Conservation (phyloP, 2,797 vertebrate species). For the Macrochelys suwanniensis region DNA sequence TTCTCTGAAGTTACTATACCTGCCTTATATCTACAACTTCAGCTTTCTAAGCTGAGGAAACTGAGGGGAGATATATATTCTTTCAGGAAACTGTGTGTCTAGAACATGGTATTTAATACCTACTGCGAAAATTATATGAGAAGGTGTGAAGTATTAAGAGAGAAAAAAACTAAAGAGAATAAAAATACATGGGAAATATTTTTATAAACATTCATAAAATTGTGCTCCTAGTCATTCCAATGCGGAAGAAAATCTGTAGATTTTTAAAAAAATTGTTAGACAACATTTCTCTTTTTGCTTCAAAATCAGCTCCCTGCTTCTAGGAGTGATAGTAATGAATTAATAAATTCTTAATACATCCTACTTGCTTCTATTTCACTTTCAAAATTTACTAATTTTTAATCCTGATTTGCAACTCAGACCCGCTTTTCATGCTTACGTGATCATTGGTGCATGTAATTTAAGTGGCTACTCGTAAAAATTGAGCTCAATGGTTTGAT, state of each 20-base stretch:
- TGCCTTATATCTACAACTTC: background rate
- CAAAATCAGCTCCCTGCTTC: background rate
- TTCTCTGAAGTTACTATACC: background rate
- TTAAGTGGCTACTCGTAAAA: slow-evolving; percentile 2
- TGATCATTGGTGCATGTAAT: slow-evolving; percentile 20
- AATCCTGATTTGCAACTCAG: slow-evolving; percentile 38
- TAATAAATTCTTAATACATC: slow-evolving; percentile 44
- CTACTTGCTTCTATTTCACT: slow-evolving; percentile 35
- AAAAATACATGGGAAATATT: background rate
- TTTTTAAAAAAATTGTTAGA: background rate
- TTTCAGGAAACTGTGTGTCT: background rate
- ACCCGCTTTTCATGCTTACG: background rate
- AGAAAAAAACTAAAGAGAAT: background rate
- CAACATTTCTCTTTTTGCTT: background rate
- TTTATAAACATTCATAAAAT: background rate
- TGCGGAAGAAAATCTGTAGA: background rate
- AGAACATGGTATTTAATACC: background rate
- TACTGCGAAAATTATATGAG: fast-evolving
- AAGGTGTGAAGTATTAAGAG: background rate
- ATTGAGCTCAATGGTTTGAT: background rate
- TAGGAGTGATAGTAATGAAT: background rate
- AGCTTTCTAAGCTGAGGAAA: background rate
- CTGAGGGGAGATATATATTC: background rate
- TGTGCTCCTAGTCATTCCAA: background rate
- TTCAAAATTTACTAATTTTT: slow-evolving; percentile 30